Evolutionary conservation across 53 echinoderm and acorn worm species (phyloP).

Genomic region (Stichopus horrens): DNA sequence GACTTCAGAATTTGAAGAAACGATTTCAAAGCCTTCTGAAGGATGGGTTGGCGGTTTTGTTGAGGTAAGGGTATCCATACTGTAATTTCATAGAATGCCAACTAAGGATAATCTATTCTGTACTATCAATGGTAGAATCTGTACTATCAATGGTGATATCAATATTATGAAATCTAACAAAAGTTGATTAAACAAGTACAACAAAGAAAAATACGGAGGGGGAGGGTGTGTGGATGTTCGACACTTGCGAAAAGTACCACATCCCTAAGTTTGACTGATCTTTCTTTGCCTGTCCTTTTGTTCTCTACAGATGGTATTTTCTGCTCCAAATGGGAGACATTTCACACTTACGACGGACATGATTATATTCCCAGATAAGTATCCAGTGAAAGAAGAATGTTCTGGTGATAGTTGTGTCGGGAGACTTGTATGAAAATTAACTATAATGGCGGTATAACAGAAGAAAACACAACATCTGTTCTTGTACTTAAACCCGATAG

Average conservation of each 20-base stretch:
- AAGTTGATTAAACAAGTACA: too few relatives aligned
- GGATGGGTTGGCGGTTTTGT: background rate
- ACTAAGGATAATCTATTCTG: too few relatives aligned
- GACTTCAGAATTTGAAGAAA: background rate
- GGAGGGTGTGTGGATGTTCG: too few relatives aligned
- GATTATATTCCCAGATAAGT: constrained; percentile 1
- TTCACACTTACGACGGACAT: constrained; percentile 13
- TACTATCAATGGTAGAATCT: too few relatives aligned
- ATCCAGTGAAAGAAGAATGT: constrained; percentile 10
- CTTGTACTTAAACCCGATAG: too few relatives aligned
- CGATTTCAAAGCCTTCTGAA: background rate
- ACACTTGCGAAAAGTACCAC: too few relatives aligned
- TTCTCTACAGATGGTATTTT: background rate
- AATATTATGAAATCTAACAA: too few relatives aligned
- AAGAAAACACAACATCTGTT: too few relatives aligned
- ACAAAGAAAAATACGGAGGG: too few relatives aligned
- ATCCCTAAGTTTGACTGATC: background rate
- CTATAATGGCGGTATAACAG: too few relatives aligned
- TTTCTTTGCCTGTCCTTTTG: background rate
- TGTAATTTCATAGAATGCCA: too few relatives aligned
- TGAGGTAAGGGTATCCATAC: background rate
- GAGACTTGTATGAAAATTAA: constrained; percentile 4
- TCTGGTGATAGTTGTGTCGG: background rate
- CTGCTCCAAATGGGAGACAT: background rate
- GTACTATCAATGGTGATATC: too few relatives aligned